Conservation (phyloP, 2,888 invertebrate genomes). For the Bembecia ichneumoniformis region DNA sequence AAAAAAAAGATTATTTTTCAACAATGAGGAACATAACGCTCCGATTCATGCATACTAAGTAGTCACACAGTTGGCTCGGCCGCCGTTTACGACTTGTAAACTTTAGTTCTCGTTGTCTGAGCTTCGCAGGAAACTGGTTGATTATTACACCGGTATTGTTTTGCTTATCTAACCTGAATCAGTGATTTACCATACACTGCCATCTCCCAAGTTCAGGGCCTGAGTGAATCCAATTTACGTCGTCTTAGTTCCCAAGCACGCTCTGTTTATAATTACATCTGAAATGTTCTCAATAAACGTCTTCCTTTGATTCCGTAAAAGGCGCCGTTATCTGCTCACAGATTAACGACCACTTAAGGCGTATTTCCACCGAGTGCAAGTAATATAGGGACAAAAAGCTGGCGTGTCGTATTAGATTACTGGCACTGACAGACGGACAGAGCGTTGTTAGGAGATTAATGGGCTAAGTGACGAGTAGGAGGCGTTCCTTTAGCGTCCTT, state of each 20-base stretch:
- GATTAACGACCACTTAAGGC: slow-evolving; percentile 54
- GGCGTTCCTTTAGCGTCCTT: slow-evolving; percentile 30
- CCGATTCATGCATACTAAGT: slow-evolving; percentile 51
- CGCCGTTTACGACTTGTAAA: slow-evolving; percentile 27
- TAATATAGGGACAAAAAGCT: slow-evolving; percentile 66
- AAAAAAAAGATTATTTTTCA: slow-evolving; percentile 2
- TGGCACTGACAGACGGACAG: slow-evolving; percentile 64
- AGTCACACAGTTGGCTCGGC: slow-evolving; percentile 38
- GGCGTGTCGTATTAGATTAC: slow-evolving; percentile 71
- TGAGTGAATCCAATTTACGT: slow-evolving; percentile 4
- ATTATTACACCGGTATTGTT: slow-evolving; percentile 50
- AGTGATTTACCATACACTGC: slow-evolving; percentile 41
- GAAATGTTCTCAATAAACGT: slow-evolving; percentile 20
- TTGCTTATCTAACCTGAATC: slow-evolving; percentile 42
- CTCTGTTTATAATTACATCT: slow-evolving; percentile 11
- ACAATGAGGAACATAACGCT: slow-evolving; percentile 28
- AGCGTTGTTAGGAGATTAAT: slow-evolving; percentile 63
- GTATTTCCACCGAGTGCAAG: slow-evolving; percentile 53
- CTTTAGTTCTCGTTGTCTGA: slow-evolving; percentile 40
- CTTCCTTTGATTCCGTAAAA: slow-evolving; percentile 43
- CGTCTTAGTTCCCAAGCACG: slow-evolving; percentile 15
- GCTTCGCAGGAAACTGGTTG: slow-evolving; percentile 51
- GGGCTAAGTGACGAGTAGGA: slow-evolving; percentile 68
- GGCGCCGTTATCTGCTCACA: slow-evolving; percentile 42
- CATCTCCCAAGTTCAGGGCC: slow-evolving; percentile 9